Evolutionary conservation across 2,113 vertebrate species (phyloP).

Genomic region (Syngnathus scovelli): DNA sequence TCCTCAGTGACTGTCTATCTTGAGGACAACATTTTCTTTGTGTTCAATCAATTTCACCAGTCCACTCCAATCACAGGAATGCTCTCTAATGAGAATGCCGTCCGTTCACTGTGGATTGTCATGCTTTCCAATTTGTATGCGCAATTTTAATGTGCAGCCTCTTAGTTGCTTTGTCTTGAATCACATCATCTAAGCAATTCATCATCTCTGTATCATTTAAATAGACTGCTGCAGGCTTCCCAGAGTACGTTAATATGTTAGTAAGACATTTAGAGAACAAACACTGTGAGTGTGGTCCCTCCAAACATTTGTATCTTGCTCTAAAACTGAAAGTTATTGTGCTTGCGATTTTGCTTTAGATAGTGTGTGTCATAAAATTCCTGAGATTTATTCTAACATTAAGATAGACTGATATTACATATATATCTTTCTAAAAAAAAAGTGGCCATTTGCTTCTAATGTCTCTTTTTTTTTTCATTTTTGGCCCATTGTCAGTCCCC

Average conservation of each 20-base stretch:
- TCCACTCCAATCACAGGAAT: constrained; percentile 13
- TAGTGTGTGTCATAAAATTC: too few relatives aligned
- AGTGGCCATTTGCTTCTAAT: too few relatives aligned
- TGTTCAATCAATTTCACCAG: constrained; percentile 32
- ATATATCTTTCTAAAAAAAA: too few relatives aligned
- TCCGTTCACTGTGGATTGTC: constrained; percentile 24
- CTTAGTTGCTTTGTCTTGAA: constrained; percentile 59
- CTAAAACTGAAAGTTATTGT: constrained; percentile 36
- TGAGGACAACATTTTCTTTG: neutral
- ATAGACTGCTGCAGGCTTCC: constrained; percentile 29
- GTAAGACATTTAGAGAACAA: constrained; percentile 37
- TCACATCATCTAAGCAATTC: constrained; percentile 61
- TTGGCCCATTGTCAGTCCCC: too few relatives aligned
- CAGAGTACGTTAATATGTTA: neutral
- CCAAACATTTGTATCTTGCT: constrained; percentile 17
- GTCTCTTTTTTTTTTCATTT: too few relatives aligned
- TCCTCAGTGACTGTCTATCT: neutral
- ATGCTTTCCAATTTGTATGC: constrained; percentile 33
- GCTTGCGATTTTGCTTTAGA: too few relatives aligned
- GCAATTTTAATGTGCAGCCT: constrained; percentile 59
- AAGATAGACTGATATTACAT: too few relatives aligned
- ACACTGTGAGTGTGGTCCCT: constrained; percentile 35
- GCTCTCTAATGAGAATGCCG: constrained; percentile 30
- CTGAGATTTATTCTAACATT: too few relatives aligned
- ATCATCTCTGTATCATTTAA: constrained; percentile 57